Conservation (phyloP, 2,797 vertebrate genomes). For the Poeciliopsis presidionis region DNA sequence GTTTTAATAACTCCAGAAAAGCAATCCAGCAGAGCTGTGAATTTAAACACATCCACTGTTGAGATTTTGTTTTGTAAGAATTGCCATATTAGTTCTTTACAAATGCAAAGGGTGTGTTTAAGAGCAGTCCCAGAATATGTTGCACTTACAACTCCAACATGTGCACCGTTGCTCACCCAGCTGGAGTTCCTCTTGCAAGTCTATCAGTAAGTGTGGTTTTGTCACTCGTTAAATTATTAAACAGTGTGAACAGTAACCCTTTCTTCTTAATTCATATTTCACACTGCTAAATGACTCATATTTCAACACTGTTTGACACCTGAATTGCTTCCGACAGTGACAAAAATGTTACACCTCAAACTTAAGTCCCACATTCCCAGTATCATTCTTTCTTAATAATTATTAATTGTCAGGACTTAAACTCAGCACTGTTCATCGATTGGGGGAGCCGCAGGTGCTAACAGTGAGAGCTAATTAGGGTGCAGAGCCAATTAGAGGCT, state of each 20-base stretch:
- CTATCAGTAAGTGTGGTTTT: conserved; percentile 51
- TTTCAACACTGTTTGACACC: conserved; percentile 69
- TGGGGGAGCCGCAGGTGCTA: conserved; percentile 75
- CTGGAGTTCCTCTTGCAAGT: conserved; percentile 40
- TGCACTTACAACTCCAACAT: conserved; percentile 20
- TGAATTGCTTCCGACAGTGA: conserved; percentile 56
- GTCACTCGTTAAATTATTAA: conserved; percentile 37
- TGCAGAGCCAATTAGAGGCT: conserved; percentile 73
- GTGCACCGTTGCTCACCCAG: conserved; percentile 29
- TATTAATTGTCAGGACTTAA: conserved; percentile 57
- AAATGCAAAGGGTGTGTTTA: conserved; percentile 3
- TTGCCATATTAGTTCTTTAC: not conserved
- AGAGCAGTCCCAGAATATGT: conserved; percentile 13
- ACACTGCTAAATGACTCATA: conserved; percentile 68
- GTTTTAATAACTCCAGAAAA: not conserved
- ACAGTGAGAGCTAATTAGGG: conserved; percentile 76
- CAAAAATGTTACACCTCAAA: conserved; percentile 61
- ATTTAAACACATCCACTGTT: conserved; percentile 2
- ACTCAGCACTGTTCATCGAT: conserved; percentile 52
- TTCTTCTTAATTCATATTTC: conserved; percentile 64
- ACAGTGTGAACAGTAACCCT: conserved; percentile 29
- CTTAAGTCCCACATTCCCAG: conserved; percentile 48
- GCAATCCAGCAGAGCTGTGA: not conserved
- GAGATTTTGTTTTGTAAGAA: conserved; percentile 6
- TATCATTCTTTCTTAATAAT: conserved; percentile 43